phyloP scores from a whole-genome alignment of 1,140 invertebrate species.

The Capitella teleta region DNA sequence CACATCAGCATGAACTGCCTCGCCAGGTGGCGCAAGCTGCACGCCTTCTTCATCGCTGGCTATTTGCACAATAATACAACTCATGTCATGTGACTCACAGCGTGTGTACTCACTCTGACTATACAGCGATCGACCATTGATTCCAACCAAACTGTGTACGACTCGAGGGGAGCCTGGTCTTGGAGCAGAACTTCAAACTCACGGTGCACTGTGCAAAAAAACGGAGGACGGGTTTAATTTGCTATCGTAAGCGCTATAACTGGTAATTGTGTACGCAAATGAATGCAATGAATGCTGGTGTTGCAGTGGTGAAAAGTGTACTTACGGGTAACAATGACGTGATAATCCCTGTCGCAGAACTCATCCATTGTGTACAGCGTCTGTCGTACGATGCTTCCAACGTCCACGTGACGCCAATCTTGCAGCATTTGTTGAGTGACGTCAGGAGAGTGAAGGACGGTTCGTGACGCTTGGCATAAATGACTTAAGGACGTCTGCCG shows the following conservation, averaged over 20 bases:
- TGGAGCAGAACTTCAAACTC: slow-evolving; percentile 45
- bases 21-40: slow-evolving; percentile 29
- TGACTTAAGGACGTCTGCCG: slow-evolving; percentile 38
- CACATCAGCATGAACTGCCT: slow-evolving; percentile 45
- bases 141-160: slow-evolving; percentile 45
- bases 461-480: slow-evolving; percentile 35
- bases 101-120: slow-evolving; percentile 30
- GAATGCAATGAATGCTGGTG: no score
- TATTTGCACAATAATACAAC: no score
- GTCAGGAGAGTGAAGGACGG: slow-evolving; percentile 29
- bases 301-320: slow-evolving; percentile 6
- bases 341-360: slow-evolving; percentile 32
- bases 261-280: no score
- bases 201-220: slow-evolving; percentile 42
- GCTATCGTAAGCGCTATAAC: no score
- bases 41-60: slow-evolving; percentile 25
- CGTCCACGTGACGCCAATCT: slow-evolving; percentile 42
- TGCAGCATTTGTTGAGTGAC: slow-evolving; percentile 36
- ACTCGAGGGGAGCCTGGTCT: slow-evolving; percentile 43
- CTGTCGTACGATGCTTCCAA: slow-evolving; percentile 42
- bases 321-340: slow-evolving; percentile 39
- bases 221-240: no score
- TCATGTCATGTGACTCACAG: no score
- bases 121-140: slow-evolving; percentile 44
- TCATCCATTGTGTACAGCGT: slow-evolving; percentile 42